Base-by-base conservation (phyloP, 2,888 invertebrate species). In the Pachycephus smyrnensis region DNA sequence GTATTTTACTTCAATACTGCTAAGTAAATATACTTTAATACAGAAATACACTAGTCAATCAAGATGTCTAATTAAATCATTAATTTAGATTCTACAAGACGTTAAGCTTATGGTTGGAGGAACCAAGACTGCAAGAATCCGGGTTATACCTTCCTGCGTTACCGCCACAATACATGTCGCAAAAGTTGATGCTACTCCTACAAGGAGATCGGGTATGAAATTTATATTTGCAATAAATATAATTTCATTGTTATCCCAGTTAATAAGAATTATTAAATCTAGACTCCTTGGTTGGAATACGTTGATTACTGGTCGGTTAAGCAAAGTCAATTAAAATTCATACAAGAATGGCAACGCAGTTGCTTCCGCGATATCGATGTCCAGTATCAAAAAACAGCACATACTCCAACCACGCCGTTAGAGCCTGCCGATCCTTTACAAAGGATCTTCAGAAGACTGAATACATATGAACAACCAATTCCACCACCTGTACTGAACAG, bases 41-140 rank as follows among this genome's bases (percentile, higher is more conserved):
- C 33, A 75, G 12, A 71, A 12, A 6, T 30, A 71, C 30, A 71
- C 71, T 12, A 15, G 30, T 30, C 11, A 11, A 32, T 33, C 71
- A 11, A 32, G 3, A 12, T 12, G 68, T 68, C 31, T 69, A 77
- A 40, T 76, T 77, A 36, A 55, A 76, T 73, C 31, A 55, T 73
- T 76, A 55, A 85, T 87, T 32, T 80, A 94, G 94, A 85, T 91
- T 95, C 76, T 94, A 94, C 88, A 93, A 93, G 86, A 94, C 95
- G 1, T 94, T 94, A 86, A 92, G 92, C 0, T 91, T 96, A 31
- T 97, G 97, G 97, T 90, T 97, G 78, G 96, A 97, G 88, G 97
- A 97, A 87, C 95, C 95, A 0, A 92, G 94, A 79, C 92, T 97
- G 3, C 96, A 96, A 88, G 95, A 95, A 86, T 92, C 94, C 1